Evolutionary conservation across 1,140 invertebrate genomes (phyloP).

Genomic region (Odontomachus brunneus): DNA sequence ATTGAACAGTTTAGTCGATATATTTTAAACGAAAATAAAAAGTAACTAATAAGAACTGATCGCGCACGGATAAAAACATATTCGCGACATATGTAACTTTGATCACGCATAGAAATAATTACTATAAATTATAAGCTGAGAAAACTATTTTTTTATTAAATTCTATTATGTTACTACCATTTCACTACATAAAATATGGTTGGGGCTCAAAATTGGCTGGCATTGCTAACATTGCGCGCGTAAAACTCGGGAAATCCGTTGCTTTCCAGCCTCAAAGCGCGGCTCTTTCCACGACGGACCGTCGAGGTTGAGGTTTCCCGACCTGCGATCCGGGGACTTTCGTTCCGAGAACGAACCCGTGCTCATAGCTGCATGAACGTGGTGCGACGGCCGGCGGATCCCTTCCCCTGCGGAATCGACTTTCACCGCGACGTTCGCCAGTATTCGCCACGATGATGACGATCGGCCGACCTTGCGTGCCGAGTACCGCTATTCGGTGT

Average conservation of each 20-base stretch:
- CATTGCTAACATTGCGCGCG: too few relatives aligned
- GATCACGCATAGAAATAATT: too few relatives aligned
- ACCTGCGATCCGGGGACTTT: slow-evolving; percentile 42
- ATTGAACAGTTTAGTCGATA: too few relatives aligned
- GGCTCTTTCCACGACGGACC: background rate
- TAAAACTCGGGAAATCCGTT: background rate
- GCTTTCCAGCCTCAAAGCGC: background rate
- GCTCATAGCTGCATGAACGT: slow-evolving; percentile 56
- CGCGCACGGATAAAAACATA: too few relatives aligned
- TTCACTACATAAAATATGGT: too few relatives aligned
- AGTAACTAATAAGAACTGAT: too few relatives aligned
- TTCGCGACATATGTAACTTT: too few relatives aligned
- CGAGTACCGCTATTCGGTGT: slow-evolving; percentile 68
- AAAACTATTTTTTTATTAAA: too few relatives aligned
- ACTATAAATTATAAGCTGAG: too few relatives aligned
- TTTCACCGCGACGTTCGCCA: slow-evolving; percentile 73
- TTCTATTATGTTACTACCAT: too few relatives aligned
- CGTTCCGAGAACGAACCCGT: slow-evolving; percentile 62
- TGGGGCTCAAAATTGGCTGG: too few relatives aligned
- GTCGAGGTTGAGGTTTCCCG: slow-evolving; percentile 38
- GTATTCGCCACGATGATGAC: slow-evolving; percentile 62
- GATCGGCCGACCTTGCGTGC: slow-evolving; percentile 74
- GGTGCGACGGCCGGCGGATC: slow-evolving; percentile 37
- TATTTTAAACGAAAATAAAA: too few relatives aligned
- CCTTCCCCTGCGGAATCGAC: slow-evolving; percentile 64